Evolutionary conservation across 2,888 invertebrate genomes (phyloP).

Genomic region (Dryadula phaetusa): DNA sequence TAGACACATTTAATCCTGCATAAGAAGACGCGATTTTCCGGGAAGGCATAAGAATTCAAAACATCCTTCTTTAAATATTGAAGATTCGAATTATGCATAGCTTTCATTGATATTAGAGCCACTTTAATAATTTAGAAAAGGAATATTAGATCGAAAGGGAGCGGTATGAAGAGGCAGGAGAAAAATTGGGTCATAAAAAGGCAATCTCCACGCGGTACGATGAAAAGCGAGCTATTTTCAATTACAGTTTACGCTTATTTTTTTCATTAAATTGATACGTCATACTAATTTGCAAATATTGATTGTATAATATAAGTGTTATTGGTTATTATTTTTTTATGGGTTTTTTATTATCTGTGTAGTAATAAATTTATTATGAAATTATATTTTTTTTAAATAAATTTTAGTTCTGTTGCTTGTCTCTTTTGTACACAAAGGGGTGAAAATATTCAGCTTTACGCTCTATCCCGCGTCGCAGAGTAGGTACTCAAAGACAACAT

Average conservation of each 20-base stretch:
- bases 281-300: background rate
- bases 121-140: constrained; percentile 31
- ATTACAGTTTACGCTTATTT: constrained; percentile 52
- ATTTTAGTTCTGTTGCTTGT: no score
- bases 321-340: background rate
- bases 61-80: constrained; percentile 8
- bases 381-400: no score
- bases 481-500: no score
- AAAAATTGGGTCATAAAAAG: constrained; percentile 77
- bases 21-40: background rate
- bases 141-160: constrained; percentile 38
- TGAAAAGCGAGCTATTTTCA: constrained; percentile 60
- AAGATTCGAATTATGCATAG: constrained; percentile 21
- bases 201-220: constrained; percentile 68
- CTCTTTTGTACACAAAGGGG: no score
- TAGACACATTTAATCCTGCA: background rate
- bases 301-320: background rate
- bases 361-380: no score
- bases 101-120: constrained; percentile 27
- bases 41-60: constrained; percentile 4
- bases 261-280: constrained; percentile 3
- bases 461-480: no score
- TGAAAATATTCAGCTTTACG: no score
- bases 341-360: no score
- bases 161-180: constrained; percentile 56